Evolutionary conservation across 2,797 vertebrate genomes (phyloP).

Genomic region (Enteromius thamalakanensis): DNA sequence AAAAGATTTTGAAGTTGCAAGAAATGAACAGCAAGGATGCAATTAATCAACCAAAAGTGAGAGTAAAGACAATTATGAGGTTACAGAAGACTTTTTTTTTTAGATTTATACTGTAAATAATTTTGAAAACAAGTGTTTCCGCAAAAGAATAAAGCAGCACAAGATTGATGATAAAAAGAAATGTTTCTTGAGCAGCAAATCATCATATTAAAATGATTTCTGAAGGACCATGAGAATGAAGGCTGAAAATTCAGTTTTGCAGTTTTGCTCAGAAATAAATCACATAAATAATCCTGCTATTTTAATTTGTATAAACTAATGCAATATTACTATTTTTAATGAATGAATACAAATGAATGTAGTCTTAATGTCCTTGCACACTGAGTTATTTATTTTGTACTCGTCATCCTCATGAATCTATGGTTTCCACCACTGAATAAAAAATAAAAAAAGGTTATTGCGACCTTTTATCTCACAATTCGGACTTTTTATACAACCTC

Average conservation of each 20-base stretch:
- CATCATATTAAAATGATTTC: background rate
- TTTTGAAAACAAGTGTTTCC: background rate
- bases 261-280: background rate
- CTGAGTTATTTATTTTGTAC: no score
- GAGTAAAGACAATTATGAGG: background rate
- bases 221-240: background rate
- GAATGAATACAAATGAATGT: background rate
- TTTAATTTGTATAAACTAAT: background rate
- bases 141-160: background rate
- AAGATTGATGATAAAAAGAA: background rate
- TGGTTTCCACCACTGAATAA: no score
- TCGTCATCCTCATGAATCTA: no score
- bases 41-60: background rate
- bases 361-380: background rate
- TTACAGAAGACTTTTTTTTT: background rate
- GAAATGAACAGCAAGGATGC: background rate
- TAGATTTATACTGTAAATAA: background rate
- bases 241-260: background rate
- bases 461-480: no score
- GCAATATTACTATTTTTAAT: background rate
- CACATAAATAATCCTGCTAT: no score
- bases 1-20: background rate
- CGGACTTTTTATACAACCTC: no score
- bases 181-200: background rate
- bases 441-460: no score